Evolutionary conservation across 2,797 vertebrate species (phyloP), one percentile per base, ranked within the genome.

Genomic region (Yasuhikotakia modesta): DNA sequence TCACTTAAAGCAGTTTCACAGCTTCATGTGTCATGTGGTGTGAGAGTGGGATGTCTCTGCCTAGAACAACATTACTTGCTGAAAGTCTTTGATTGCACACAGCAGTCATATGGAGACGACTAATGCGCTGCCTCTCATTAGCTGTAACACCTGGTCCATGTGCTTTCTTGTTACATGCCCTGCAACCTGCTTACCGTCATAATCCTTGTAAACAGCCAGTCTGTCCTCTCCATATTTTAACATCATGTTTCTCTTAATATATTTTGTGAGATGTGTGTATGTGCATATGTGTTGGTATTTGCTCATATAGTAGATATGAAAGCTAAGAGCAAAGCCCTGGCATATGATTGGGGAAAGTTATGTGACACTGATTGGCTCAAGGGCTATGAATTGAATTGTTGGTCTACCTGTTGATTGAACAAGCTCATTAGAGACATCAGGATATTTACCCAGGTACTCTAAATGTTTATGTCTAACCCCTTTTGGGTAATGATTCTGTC

Each of bases 101-200:
- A 66, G 77, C 66, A 61, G 72, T 60, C 71, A n/a, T n/a, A n/a
- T 30, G 60, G 53, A 35, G 71, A 14, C n/a, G 64, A n/a, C n/a
- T n/a, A n/a, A n/a, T 50, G 66, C 52, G 63, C 16, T 65, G 71
- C 64, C 70, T 79, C 77, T 76, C 67, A 82, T 82, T 79, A 82
- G 39, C 61, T 22, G 7, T 39, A 60, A 67, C 58, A 67, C 67
- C 39, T 80, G 24, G 46, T 8, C 10, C 4, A 16, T 35, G 45
- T 57, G 22, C 60, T 75, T 65, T 48, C 57, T n/a, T 75, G 60
- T 75, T 64, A 30, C 24, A n/a, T 70, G 19, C n/a, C 24, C n/a
- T n/a, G n/a, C n/a, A n/a, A n/a, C 63, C 61, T 52, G 46, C 19
- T 35, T 16, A 12, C 45, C n/a, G 10, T 64, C n/a, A n/a, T n/a